These are phyloP conservation scores for Calameuta filiformis DNA, from an alignment of 2,888 invertebrate genomes.

Conservation along the genomic window DNA sequence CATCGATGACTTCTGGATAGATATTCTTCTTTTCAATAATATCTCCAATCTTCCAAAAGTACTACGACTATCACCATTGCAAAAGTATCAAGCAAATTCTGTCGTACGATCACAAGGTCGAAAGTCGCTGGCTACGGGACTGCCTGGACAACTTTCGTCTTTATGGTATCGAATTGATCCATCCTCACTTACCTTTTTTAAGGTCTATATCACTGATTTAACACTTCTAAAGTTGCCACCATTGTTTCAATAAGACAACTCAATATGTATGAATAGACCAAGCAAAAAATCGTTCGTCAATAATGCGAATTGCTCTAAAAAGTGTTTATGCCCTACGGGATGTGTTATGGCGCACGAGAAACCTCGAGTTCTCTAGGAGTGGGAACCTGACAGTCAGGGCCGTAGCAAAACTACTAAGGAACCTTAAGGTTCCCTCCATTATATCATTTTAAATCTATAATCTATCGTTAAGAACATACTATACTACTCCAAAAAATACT, in stretches of 20 bases:
- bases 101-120: constrained; percentile 36
- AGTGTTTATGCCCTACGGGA: constrained; percentile 18
- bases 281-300: constrained; percentile 6
- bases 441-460: background rate
- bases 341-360: constrained; percentile 48
- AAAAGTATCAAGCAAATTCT: background rate
- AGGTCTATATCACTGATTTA: background rate
- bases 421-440: background rate
- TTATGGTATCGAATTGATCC: constrained; percentile 33
- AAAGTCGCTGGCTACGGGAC: constrained; percentile 45
- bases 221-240: background rate
- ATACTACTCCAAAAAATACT: background rate
- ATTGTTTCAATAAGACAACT: background rate
- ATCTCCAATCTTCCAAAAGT: background rate
- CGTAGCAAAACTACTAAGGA: constrained; percentile 24
- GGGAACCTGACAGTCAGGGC: constrained; percentile 28
- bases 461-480: background rate
- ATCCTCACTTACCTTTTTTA: constrained; percentile 46
- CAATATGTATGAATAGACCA: background rate
- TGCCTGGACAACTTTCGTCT: constrained; percentile 46
- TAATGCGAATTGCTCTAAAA: constrained; percentile 11
- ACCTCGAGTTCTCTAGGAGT: background rate
- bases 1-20: constrained; percentile 39
- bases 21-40: background rate
- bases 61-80: background rate